These are phyloP conservation scores for Parazoanthus atlanticus DNA, from an alignment of 92 coral and sea anemone genomes.

Conservation along the genomic window DNA sequence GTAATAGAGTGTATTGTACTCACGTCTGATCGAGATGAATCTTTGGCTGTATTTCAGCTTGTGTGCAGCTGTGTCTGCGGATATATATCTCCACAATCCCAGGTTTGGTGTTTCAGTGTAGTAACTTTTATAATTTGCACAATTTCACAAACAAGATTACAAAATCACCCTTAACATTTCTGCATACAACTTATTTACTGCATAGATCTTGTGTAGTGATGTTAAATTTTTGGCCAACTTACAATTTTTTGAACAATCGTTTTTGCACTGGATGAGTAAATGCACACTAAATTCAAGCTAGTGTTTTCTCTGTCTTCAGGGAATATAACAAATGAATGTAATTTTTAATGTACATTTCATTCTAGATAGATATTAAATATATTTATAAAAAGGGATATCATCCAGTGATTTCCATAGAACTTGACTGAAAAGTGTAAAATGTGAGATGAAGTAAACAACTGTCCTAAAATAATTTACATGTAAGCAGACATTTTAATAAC, in stretches of 20 bases:
- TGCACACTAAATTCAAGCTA: neutral
- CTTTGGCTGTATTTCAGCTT: neutral
- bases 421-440: too few species aligned
- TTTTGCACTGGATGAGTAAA: neutral
- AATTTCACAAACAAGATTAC: neutral
- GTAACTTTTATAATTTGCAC: neutral
- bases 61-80: constrained; percentile 9
- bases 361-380: neutral
- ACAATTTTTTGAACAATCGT: neutral
- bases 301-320: neutral
- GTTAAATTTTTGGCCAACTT: too few species aligned
- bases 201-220: too few species aligned
- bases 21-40: neutral
- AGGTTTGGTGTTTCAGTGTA: neutral
- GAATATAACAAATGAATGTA: neutral
- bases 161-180: too few species aligned
- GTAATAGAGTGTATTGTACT: neutral
- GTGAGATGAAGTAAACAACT: too few species aligned
- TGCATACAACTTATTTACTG: too few species aligned
- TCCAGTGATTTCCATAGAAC: too few species aligned
- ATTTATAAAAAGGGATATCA: neutral
- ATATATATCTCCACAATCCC: constrained; percentile 12
- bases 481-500: neutral
- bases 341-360: neutral
- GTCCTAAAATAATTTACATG: too few species aligned